Evolutionary conservation across 2,888 invertebrate species (phyloP), one percentile per base, ranked within the genome.

Genomic region (Ophioninae sp.): DNA sequence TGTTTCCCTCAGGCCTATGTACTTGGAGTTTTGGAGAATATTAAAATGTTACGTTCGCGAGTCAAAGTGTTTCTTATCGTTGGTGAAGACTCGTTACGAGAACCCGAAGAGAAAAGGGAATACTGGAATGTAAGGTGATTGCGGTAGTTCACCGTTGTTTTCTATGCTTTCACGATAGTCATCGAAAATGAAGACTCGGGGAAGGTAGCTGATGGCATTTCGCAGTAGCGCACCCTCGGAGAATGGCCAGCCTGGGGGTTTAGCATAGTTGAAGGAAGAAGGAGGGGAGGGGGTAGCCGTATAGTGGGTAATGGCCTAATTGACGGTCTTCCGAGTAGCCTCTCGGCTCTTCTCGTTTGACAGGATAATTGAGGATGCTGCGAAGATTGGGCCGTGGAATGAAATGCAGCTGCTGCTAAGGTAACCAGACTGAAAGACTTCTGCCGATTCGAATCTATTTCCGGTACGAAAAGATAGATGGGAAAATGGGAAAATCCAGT

Each of bases 101-200:
- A 39, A 41, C 65, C 59, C 74, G 68, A 9, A 63, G 63, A 68
- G 67, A 75, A 65, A 61, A 78, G 74, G 41, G 63, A 71, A 23
- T 71, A 56, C 63, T 64, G 20, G 63, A 56, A 71, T 30, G 71
- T 39, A 56, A 22, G 9, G 63, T 3, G 56, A 37, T 71, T 5
- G 23, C 37, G 56, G 44, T 39, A 6, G 13, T 65, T 69, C 65
- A 30, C 20, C 68, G 39, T 59, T 84, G 75, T 77, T 58, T 61
- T 65, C 69, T 79, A 75, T 79, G 17, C 6, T 75, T 79, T 82
- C 77, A 44, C 44, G 61, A 74, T 69, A 71, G 59, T 79, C 81
- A 84, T 84, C 76, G 76, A 77, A 84, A 84, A 79, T 79, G 71
- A 59, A 82, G 41, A 59, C 76, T 64, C 75, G n/a, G 37, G 71